A percentile compares a stretch with the other conserved stretches of the same genome.
Evolutionary conservation across 2,113 vertebrate species (phyloP).

Genomic region (Dendropsophus ebraccatus): DNA sequence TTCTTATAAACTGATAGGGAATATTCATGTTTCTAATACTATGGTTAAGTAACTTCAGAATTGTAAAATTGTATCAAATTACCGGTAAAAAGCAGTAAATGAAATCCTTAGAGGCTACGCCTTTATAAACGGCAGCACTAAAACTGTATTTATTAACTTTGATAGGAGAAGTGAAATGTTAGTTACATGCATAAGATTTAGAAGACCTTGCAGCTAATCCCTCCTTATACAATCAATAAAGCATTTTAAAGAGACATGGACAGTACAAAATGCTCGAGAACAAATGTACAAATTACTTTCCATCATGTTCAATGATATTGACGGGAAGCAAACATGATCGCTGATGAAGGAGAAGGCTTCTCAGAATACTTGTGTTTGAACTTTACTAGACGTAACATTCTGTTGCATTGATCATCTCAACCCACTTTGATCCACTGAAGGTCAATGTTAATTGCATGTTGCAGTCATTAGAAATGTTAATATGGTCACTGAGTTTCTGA

Average conservation of each 20-base stretch:
- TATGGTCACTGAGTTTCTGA: constrained; percentile 13
- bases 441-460: constrained; percentile 46
- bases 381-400: constrained; percentile 43
- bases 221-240: constrained; percentile 48
- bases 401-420: constrained; percentile 39
- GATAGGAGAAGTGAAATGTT: constrained; percentile 25
- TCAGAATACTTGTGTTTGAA: constrained; percentile 38
- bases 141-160: constrained; percentile 36
- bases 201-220: constrained; percentile 19
- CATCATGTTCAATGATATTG: constrained; percentile 50
- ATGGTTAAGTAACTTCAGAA: constrained; percentile 23
- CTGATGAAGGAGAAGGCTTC: constrained; percentile 34
- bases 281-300: constrained; percentile 50
- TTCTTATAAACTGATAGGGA: background rate
- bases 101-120: background rate
- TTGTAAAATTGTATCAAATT: constrained; percentile 39
- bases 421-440: constrained; percentile 29
- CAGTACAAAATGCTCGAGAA: constrained; percentile 22
- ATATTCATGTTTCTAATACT: constrained; percentile 12
- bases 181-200: constrained; percentile 48
- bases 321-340: constrained; percentile 30
- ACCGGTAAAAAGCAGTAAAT: constrained; percentile 23
- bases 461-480: constrained; percentile 22
- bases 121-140: constrained; percentile 24
- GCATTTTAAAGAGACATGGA: constrained; percentile 30